Evolutionary conservation across 2,113 vertebrate species (phyloP).

Genomic region (Guaruba guarouba): DNA sequence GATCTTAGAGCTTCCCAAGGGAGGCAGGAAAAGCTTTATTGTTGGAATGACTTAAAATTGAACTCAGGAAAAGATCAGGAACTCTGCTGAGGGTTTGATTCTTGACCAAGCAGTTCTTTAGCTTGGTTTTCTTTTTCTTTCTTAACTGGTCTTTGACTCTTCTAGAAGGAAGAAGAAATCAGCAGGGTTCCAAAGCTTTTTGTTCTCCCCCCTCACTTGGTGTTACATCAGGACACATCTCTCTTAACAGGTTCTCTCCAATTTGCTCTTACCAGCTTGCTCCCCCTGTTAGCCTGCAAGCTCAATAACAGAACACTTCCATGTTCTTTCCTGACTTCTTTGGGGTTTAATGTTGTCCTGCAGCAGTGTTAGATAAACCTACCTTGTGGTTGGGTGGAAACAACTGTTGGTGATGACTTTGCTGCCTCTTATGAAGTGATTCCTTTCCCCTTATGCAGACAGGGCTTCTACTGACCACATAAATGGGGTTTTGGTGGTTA

Average conservation of each 20-base stretch:
- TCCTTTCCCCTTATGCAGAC: fast-evolving
- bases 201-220: background rate
- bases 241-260: too few species aligned
- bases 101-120: background rate
- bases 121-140: background rate
- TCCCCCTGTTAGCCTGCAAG: fast-evolving
- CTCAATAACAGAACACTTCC: background rate
- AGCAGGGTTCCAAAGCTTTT: background rate
- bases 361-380: background rate
- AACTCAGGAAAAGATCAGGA: background rate
- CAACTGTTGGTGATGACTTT: background rate
- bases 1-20: background rate
- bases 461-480: fast-evolving
- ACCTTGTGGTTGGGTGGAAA: background rate
- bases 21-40: background rate
- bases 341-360: background rate
- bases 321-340: background rate
- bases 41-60: background rate
- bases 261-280: background rate
- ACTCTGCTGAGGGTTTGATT: background rate
- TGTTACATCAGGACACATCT: background rate
- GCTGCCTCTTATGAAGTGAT: background rate
- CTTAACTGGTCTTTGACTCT: background rate
- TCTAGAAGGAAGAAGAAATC: background rate
- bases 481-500: background rate